Conservation (phyloP, 1,140 invertebrate species). For the Babylonia areolata region DNA sequence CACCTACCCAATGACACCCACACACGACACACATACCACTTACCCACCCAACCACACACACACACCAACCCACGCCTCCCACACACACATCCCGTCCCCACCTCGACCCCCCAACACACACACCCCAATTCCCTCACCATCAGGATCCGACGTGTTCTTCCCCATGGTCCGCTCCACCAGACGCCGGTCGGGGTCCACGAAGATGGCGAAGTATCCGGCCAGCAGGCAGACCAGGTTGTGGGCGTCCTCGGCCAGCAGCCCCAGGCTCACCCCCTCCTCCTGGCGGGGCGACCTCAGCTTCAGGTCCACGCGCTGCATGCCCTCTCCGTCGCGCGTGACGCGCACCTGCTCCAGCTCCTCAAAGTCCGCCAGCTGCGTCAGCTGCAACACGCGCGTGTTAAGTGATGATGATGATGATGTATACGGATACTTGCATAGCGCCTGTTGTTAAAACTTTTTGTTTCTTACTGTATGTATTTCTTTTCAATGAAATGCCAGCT, state of each 20-base stretch:
- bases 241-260: slow-evolving; percentile 87
- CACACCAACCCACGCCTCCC: too few relatives aligned
- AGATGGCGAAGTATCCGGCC: slow-evolving; percentile 85
- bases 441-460: too few relatives aligned
- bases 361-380: slow-evolving; percentile 82
- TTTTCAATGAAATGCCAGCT: too few relatives aligned
- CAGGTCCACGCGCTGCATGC: slow-evolving; percentile 79
- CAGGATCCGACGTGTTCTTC: slow-evolving; percentile 64
- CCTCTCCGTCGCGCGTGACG: slow-evolving; percentile 85
- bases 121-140: slow-evolving; percentile 52
- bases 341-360: slow-evolving; percentile 85
- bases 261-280: slow-evolving; percentile 48
- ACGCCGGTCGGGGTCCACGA: slow-evolving; percentile 70
- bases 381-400: slow-evolving; percentile 42
- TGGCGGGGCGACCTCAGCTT: slow-evolving; percentile 37
- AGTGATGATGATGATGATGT: neutral
- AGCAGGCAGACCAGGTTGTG: slow-evolving; percentile 88
- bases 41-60: too few relatives aligned
- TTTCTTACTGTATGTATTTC: too few relatives aligned
- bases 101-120: neutral
- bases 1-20: neutral
- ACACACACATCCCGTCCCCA: too few relatives aligned
- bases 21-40: neutral
- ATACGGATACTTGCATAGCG: neutral
- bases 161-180: slow-evolving; percentile 64